Conservation (phyloP, 64 coral and sea anemone genomes). For the Dendronephthya gigantea region DNA sequence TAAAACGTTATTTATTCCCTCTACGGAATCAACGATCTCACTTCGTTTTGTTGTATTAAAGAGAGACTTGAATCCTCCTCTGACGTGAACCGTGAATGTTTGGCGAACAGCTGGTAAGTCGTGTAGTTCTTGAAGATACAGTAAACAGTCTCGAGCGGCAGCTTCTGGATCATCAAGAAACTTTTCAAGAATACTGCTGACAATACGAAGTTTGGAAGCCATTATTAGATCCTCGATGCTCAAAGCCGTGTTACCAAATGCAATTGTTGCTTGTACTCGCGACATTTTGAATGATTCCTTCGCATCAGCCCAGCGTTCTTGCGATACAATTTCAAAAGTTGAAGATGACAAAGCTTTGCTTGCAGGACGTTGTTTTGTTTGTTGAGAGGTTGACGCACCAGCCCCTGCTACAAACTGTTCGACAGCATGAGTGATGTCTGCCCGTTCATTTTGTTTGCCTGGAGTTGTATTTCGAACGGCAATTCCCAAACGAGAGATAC, state of each 20-base stretch:
- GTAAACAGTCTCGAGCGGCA: constrained; percentile 22
- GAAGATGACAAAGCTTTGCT: background rate
- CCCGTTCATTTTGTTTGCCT: background rate
- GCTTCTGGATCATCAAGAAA: background rate
- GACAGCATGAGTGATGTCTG: background rate
- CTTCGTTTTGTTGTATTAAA: too few species aligned
- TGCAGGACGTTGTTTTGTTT: background rate
- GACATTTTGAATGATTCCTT: constrained; percentile 24
- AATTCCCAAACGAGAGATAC: constrained; percentile 11
- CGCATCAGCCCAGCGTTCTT: constrained; percentile 1
- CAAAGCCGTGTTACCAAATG: constrained; percentile 26
- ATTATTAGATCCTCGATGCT: constrained; percentile 21
- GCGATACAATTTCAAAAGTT: background rate
- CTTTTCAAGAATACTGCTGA: constrained; percentile 11
- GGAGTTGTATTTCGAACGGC: background rate
- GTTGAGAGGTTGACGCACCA: too few species aligned
- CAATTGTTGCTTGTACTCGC: constrained; percentile 22
- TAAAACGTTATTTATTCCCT: too few species aligned
- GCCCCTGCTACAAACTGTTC: background rate
- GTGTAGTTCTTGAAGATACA: constrained; percentile 44
- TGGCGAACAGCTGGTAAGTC: constrained; percentile 25
- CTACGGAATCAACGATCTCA: too few species aligned
- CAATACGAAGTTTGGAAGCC: constrained; percentile 30
- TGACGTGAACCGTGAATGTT: too few species aligned
- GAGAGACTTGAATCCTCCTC: too few species aligned